Evolutionary conservation across 2,888 invertebrate species (phyloP).

Genomic region (Hirtodrosophila duncani): DNA sequence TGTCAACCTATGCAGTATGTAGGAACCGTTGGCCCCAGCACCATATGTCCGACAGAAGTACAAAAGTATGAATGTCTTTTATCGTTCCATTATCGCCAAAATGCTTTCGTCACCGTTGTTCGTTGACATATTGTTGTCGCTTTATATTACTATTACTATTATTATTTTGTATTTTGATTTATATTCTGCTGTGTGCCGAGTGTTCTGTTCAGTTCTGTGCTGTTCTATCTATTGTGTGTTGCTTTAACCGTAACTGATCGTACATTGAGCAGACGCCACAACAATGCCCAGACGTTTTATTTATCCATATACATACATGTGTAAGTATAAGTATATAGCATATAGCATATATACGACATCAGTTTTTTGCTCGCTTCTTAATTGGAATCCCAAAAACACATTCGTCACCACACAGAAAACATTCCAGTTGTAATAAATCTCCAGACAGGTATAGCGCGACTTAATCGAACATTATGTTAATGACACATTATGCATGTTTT

Average conservation of each 20-base stretch:
- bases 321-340: background rate
- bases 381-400: conserved; percentile 21
- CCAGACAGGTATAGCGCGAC: conserved; percentile 1
- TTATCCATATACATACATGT: background rate
- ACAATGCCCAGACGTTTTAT: conserved; percentile 44
- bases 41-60: no score
- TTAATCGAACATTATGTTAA: conserved; percentile 45
- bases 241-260: conserved; percentile 42
- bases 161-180: conserved; percentile 23
- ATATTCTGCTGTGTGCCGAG: conserved; percentile 14
- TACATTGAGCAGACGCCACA: conserved; percentile 36
- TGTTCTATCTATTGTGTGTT: conserved; percentile 40
- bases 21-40: conserved; percentile 15
- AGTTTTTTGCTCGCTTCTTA: background rate
- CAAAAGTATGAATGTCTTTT: conserved; percentile 55
- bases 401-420: conserved; percentile 35
- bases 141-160: conserved; percentile 38
- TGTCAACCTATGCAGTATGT: no score
- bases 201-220: conserved; percentile 13
- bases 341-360: conserved; percentile 34
- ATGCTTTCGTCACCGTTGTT: conserved; percentile 60
- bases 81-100: conserved; percentile 65
- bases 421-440: conserved; percentile 41
- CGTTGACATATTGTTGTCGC: conserved; percentile 21
- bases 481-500: conserved; percentile 26